Percentiles rank a stretch among this genome's conserved stretches.
phyloP scores from a whole-genome alignment of 2,113 vertebrate species.

The Ciconia stormi region DNA sequence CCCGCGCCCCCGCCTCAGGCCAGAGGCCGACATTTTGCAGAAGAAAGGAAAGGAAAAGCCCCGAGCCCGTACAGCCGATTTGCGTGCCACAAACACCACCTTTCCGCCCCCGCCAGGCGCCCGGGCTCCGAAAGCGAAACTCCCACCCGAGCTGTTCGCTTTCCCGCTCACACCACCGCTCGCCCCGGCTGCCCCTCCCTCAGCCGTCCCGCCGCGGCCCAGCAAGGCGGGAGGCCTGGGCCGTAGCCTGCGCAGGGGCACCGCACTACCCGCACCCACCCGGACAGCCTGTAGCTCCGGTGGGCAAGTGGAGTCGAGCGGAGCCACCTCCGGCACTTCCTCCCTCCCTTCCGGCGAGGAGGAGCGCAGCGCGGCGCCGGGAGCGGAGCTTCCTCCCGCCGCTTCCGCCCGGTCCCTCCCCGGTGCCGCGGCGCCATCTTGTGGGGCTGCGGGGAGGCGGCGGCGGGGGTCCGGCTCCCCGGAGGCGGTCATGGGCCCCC shows the following conservation, averaged over 20 bases:
- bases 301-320: rapidly evolving
- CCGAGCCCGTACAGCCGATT: rapidly evolving
- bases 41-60: neutral
- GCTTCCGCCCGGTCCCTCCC: neutral
- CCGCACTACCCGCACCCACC: neutral
- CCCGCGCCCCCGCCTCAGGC: neutral
- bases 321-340: rapidly evolving
- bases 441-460: neutral
- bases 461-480: rapidly evolving
- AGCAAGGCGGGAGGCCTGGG: neutral
- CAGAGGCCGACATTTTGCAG: neutral
- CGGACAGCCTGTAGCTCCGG: neutral
- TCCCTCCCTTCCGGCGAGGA: neutral
- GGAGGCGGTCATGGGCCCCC: rapidly evolving
- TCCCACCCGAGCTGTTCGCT: neutral
- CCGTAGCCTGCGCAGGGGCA: neutral
- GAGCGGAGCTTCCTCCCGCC: neutral
- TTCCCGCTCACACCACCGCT: neutral
- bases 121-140: neutral
- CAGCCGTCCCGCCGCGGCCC: neutral
- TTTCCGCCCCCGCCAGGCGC: neutral
- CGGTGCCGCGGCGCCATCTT: neutral
- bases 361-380: rapidly evolving
- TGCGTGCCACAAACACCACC: rapidly evolving
- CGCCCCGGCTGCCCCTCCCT: neutral